Base-by-base conservation (phyloP, 37 sponge, comb jelly and placozoan species). In the Dysidea cf. avara region DNA sequence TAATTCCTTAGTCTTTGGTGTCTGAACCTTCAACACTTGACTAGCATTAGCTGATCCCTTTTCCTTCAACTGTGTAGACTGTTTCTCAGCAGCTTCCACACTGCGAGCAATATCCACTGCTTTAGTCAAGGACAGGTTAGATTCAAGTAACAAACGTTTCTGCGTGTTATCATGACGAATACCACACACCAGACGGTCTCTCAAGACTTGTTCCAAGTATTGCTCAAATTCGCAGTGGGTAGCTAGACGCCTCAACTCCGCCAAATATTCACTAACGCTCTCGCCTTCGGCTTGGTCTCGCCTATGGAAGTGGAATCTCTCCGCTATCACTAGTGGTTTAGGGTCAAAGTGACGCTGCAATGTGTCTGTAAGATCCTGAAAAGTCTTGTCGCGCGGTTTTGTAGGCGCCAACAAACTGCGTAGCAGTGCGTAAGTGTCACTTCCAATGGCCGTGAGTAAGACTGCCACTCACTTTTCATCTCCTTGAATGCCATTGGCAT, bases 111-210 rank as follows among this genome's bases (percentile, higher is more conserved):
- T n/a, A n/a, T n/a, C n/a, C n/a, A n/a, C n/a, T n/a, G n/a, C n/a
- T n/a, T n/a, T n/a, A n/a, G n/a, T n/a, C n/a, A n/a, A n/a, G n/a
- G n/a, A n/a, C n/a, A n/a, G n/a, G n/a, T n/a, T n/a, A n/a, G n/a
- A n/a, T n/a, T n/a, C n/a, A n/a, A n/a, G n/a, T n/a, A n/a, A n/a
- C n/a, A n/a, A n/a, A n/a, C n/a, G n/a, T n/a, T n/a, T n/a, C n/a
- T n/a, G n/a, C n/a, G n/a, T n/a, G n/a, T n/a, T n/a, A n/a, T 24
- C 53, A 17, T 69, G 22, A 13, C 30, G 12, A 16, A 69, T 69
- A 3, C 70, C 70, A 50, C 70, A 69, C 18, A 49, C 70, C 46
- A 69, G 25, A 17, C 70, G 70, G 70, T 69, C 70, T 13, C 70
- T 53, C 17, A 69, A 29, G n/a, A 50, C 52, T 31, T 69, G 54